Conservation (phyloP, 2,797 vertebrate genomes). For the Poecilia wingei region DNA sequence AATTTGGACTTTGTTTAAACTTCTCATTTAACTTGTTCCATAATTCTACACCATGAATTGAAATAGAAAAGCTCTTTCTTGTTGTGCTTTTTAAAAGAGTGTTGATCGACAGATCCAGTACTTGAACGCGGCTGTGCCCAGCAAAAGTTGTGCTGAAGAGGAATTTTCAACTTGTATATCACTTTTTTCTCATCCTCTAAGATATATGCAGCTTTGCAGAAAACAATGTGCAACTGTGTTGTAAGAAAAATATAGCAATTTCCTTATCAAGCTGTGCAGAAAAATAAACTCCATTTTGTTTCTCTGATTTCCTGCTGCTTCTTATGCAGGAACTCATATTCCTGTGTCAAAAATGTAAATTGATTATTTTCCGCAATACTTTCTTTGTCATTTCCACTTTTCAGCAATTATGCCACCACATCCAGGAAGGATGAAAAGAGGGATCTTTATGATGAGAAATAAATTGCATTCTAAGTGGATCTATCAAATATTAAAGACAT, state of each 20-base stretch:
- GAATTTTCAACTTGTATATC: not conserved
- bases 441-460: not conserved
- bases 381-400: slow-evolving; percentile 1
- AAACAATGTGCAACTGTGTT: not conserved
- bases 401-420: not conserved
- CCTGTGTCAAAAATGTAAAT: not conserved
- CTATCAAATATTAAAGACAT: not conserved
- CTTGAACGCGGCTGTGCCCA: not conserved
- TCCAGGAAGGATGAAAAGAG: not conserved
- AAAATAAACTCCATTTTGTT: not conserved
- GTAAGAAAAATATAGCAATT: not conserved
- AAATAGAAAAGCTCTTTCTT: not conserved
- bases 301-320: not conserved
- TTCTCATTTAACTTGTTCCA: too few relatives aligned
- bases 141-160: not conserved
- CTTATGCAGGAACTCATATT: not conserved
- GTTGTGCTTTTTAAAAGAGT: not conserved
- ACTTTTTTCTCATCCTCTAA: not conserved
- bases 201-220: not conserved
- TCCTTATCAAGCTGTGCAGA: slow-evolving; percentile 2
- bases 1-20: too few relatives aligned
- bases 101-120: not conserved
- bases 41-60: too few relatives aligned
- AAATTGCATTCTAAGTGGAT: not conserved
- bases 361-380: not conserved